Evolutionary conservation across 2,888 invertebrate species (phyloP).

Genomic region (Hypercompe scribonia): DNA sequence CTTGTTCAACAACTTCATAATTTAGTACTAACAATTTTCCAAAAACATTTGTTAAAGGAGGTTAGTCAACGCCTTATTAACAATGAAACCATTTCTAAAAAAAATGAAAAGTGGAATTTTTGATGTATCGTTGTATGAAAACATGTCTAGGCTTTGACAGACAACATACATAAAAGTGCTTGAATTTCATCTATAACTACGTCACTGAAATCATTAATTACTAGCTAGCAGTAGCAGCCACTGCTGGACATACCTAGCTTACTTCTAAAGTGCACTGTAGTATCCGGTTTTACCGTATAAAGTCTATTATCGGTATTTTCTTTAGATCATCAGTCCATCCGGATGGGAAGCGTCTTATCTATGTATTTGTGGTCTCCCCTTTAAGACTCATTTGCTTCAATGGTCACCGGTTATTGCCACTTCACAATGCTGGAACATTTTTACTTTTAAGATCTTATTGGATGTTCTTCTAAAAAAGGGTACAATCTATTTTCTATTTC

Average conservation of each 20-base stretch:
- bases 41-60: background rate
- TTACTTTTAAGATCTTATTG: background rate
- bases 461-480: too few species aligned
- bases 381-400: background rate
- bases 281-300: background rate
- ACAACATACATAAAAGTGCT: too few species aligned
- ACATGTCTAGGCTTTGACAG: background rate
- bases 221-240: background rate
- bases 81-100: background rate
- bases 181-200: too few species aligned
- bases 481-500: too few species aligned
- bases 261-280: background rate
- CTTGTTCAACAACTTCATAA: background rate
- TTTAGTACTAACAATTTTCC: background rate
- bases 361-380: background rate
- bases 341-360: background rate
- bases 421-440: too few species aligned
- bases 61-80: background rate
- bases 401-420: too few species aligned
- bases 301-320: background rate
- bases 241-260: too few species aligned
- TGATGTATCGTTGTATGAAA: background rate
- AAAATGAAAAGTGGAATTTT: too few species aligned
- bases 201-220: background rate
- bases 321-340: background rate